Evolutionary conservation across 2,888 invertebrate genomes (phyloP), one percentile per base, ranked within the genome.

Genomic region (Lysandra coridon): DNA sequence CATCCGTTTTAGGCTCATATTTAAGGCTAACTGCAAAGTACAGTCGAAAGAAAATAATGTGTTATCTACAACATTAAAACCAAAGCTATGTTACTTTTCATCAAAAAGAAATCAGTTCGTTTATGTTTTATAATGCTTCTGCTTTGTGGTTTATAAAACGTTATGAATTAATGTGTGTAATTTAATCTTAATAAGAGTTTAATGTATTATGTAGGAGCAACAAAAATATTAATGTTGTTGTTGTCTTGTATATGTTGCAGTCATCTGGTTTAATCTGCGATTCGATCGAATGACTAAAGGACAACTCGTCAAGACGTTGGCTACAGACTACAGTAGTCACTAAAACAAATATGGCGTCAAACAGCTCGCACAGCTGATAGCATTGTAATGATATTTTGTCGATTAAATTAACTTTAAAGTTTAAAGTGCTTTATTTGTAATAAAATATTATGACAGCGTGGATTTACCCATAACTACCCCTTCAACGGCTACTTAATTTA

Each of bases 1-100:
- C 69, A 69, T 69, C 69, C 69, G 33, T 37, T 69, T 69, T 69
- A 37, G 37, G 69, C 10, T 69, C 69, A 33, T 2, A 69, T 69
- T 4, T 23, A 23, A 69, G 33, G 64, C 64, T 37, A 69, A 69
- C 69, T 37, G 69, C 69, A 33, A 69, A 69, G 69, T 69, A 69
- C 37, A 69, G 30, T 69, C 12, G 17, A 37, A 33, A 69, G 1
- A 69, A 33, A 33, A 14, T 69, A 23, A 6, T 49, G 17, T 17
- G 57, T 57, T 57, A 57, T 57, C 14, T 33, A 69, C 33, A 33
- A 69, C 5, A 33, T 17, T 33, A 37, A 69, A 69, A 69, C 64
- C 64, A 69, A 33, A 69, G 33, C 10, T 49, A 49, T 7, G 62
- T 69, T 37, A 69, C 69, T 69, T 33, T 12, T 37, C 14, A 69